phyloP scores from a whole-genome alignment of 2,888 invertebrate genomes.

The Dilophus febrilis region DNA sequence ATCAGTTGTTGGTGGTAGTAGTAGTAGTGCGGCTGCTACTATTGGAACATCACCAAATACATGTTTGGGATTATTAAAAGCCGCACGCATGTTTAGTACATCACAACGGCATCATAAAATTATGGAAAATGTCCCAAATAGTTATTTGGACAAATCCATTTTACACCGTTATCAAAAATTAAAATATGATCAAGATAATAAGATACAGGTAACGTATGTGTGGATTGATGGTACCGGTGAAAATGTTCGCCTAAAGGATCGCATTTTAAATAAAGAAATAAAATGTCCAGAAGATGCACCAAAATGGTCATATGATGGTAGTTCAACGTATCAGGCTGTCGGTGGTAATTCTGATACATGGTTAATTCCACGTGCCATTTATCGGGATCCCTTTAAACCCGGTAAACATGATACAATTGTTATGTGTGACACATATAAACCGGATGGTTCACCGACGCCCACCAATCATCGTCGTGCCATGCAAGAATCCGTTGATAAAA shows the following conservation, averaged over 20 bases:
- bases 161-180: conserved; percentile 54
- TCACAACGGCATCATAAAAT: conserved; percentile 8
- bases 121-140: conserved; percentile 52
- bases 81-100: conserved; percentile 11
- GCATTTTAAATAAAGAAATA: conserved; percentile 49
- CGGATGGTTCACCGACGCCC: conserved; percentile 30
- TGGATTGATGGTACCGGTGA: conserved; percentile 66
- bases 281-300: conserved; percentile 43
- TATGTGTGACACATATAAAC: conserved; percentile 57
- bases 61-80: neutral
- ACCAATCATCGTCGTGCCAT: conserved; percentile 35
- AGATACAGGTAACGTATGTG: conserved; percentile 45
- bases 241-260: conserved; percentile 48
- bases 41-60: neutral
- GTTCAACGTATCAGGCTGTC: conserved; percentile 47
- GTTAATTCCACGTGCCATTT: conserved; percentile 58
- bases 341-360: conserved; percentile 54
- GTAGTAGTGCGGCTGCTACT: no score
- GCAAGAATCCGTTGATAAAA: conserved; percentile 35
- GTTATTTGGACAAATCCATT: conserved; percentile 56
- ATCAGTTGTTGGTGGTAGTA: neutral
- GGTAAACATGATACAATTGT: conserved; percentile 56
- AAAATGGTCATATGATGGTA: conserved; percentile 61
- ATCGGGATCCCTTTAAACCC: conserved; percentile 58
- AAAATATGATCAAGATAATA: conserved; percentile 33